Base-by-base conservation (phyloP, 2,888 invertebrate genomes). In the Ochropacha duplaris region DNA sequence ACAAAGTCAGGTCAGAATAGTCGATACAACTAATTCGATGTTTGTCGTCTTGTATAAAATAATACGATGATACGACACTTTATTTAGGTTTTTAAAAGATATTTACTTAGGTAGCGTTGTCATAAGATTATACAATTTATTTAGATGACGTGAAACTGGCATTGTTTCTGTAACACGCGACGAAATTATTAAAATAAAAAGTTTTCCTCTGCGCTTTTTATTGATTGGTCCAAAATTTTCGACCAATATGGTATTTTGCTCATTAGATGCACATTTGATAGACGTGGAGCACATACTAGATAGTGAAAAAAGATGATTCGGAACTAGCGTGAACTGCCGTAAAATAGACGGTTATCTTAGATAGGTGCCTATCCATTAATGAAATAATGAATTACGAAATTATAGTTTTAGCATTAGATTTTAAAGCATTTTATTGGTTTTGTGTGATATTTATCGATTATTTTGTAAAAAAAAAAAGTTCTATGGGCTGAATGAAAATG, bases 281-380 rank as follows among this genome's bases (percentile, higher is more conserved):
- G 86, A 85, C 61, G 79, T 87, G 84, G 70, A 72, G 81, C 89
- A 89, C 89, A 68, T 71, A 72, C 74, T 88, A 88, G 86, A 84
- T 88, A 88, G 85, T 71, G 61, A 80, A 66, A 62, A 69, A 70
- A 75, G 70, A 59, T 59, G 44, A 44, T 1, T 44, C 6, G 63
- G 71, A 76, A 88, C 88, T 89, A 90, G 91, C 88, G 64, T 61
- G 79, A 81, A 89, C 89, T 90, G 90, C 90, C 90, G 86, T 76
- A 75, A 69, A 65, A 67, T 78, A 79, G 76, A 64, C 64, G 68
- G 73, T 19, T 44, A 60, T 57, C 71, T 71, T 69, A 72, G 69
- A 67, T 73, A 77, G 69, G 65, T 72, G 70, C 66, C 68, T 72
- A 24, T 19, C 22, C 31, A 31, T 31, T 52, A 22, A 19, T 44